These are phyloP conservation scores for Drosophila austrosaltans DNA, from an alignment of 2,888 invertebrate species.

Conservation along the genomic window DNA sequence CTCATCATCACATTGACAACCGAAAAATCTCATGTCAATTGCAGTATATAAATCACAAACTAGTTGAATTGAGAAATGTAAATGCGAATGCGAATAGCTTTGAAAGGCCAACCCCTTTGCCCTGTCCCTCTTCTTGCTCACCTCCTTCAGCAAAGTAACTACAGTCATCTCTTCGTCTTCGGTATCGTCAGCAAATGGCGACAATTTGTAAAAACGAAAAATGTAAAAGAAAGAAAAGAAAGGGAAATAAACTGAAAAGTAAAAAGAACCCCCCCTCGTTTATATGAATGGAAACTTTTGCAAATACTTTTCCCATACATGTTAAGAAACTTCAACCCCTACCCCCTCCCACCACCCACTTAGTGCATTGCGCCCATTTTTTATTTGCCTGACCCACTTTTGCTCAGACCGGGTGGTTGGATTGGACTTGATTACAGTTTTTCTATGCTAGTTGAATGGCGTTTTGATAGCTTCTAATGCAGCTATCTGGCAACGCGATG, in stretches of 20 bases:
- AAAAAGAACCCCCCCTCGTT: constrained; percentile 2
- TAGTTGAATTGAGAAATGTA: constrained; percentile 51
- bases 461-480: constrained; percentile 75
- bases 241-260: constrained; percentile 14
- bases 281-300: constrained; percentile 30
- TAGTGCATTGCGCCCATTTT: constrained; percentile 1
- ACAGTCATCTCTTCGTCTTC: constrained; percentile 19
- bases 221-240: constrained; percentile 18
- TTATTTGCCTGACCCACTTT: constrained; percentile 74
- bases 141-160: constrained; percentile 16
- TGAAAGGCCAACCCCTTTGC: constrained; percentile 43
- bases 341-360: neutral
- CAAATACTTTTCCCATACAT: constrained; percentile 58
- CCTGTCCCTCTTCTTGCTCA: constrained; percentile 25
- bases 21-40: constrained; percentile 71
- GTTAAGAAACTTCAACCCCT: constrained; percentile 14
- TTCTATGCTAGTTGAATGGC: constrained; percentile 67
- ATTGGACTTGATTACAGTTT: constrained; percentile 68
- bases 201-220: constrained; percentile 63
- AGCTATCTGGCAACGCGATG: constrained; percentile 72
- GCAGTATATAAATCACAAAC: constrained; percentile 64
- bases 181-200: constrained; percentile 63
- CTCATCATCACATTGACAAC: constrained; percentile 60
- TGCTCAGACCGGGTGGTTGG: constrained; percentile 22
- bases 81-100: constrained; percentile 62